These are phyloP conservation scores for Rhinolophus sinicus DNA, from an alignment of 2,113 vertebrate genomes.

Conservation along the genomic window DNA sequence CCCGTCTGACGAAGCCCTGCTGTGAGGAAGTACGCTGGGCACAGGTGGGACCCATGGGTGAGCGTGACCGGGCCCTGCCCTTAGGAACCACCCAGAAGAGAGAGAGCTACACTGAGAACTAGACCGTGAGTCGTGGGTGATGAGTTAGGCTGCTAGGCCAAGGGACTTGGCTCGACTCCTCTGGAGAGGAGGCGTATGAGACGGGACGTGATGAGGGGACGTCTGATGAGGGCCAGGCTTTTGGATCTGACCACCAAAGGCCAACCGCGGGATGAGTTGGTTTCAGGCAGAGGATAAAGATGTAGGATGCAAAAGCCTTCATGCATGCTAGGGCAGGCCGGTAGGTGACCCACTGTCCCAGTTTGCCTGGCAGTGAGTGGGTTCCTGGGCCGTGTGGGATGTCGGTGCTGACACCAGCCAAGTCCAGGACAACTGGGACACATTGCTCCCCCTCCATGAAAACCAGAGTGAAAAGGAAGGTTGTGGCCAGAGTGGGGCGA, in stretches of 20 bases:
- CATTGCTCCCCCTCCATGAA: not conserved
- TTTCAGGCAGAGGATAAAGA: slow-evolving; percentile 10
- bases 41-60: not conserved
- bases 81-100: not conserved
- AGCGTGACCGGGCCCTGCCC: not conserved
- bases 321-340: not conserved
- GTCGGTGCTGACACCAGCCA: not conserved
- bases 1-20: not conserved
- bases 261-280: not conserved
- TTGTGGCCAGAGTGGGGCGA: not conserved
- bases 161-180: not conserved
- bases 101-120: not conserved
- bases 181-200: not conserved
- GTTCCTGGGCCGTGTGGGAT: not conserved
- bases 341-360: not conserved
- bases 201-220: not conserved
- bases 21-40: not conserved
- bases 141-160: not conserved
- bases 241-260: not conserved
- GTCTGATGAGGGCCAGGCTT: not conserved
- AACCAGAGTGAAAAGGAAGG: not conserved
- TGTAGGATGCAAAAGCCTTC: not conserved
- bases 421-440: not conserved
- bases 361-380: not conserved
- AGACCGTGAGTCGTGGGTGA: not conserved